phyloP scores from a whole-genome alignment of 2,888 invertebrate genomes.

The Neelides folsomi region DNA sequence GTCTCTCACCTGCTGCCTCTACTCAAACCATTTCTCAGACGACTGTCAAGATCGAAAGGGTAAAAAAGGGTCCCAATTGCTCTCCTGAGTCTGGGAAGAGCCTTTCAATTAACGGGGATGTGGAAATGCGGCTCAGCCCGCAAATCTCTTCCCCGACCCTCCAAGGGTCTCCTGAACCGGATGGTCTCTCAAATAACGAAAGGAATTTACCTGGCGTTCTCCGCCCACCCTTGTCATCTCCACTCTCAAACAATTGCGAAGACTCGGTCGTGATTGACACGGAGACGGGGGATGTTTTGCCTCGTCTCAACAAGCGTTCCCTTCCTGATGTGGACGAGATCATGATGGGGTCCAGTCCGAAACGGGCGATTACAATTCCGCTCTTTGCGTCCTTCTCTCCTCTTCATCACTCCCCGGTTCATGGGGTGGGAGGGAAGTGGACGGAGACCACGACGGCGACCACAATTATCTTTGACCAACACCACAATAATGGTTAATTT shows the following conservation, averaged over 20 bases:
- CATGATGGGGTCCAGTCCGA: conserved; percentile 31
- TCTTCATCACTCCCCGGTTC: conserved; percentile 27
- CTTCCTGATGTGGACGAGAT: conserved; percentile 30
- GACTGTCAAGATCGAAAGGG: neutral
- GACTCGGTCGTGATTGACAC: conserved; percentile 6
- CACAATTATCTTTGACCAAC: conserved; percentile 32
- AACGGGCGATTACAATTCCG: conserved; percentile 28
- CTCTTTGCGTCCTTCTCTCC: conserved; percentile 27
- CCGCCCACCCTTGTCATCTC: too few species aligned
- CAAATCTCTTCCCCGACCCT: too few species aligned
- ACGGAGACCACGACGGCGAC: conserved; percentile 22
- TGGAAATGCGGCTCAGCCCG: neutral
- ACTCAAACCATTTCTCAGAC: conserved; percentile 8
- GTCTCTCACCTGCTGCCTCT: conserved; percentile 13
- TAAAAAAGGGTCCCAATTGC: conserved; percentile 4
- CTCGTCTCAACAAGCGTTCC: conserved; percentile 30
- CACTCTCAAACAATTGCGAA: neutral
- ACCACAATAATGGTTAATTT: conserved; percentile 32
- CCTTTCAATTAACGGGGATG: conserved; percentile 4
- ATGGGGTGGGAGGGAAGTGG: conserved; percentile 26
- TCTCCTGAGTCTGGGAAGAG: neutral
- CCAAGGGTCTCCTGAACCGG: too few species aligned
- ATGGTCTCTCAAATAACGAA: too few species aligned
- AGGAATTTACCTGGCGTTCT: too few species aligned
- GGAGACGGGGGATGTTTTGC: conserved; percentile 14